Evolutionary conservation across 2,888 invertebrate species (phyloP), one percentile per base, ranked within the genome.

Genomic region (Lissocephala sabroskyi): DNA sequence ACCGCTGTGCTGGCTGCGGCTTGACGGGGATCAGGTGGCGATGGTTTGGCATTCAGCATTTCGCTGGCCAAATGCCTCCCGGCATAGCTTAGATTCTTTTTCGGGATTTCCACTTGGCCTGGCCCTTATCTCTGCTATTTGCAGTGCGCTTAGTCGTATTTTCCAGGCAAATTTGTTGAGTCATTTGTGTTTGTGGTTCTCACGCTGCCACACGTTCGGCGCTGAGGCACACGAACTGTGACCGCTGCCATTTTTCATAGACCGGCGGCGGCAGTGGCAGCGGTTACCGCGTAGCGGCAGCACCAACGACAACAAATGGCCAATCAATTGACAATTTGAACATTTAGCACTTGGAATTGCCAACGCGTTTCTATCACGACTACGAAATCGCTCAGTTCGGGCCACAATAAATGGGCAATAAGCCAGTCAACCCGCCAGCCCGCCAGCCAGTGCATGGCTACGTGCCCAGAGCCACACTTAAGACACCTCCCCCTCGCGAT

Each of bases 1-100:
- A 30, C 23, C 9, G 29, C 32, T 32, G 33, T 30, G n/a, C 16
- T 66, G 59, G 57, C 66, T 57, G 45, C 64, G 59, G 68, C 74
- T 74, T 71, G 71, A 74, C 66, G 74, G 61, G 73, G 75, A 82
- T 80, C 82, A 82, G 81, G 82, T 82, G 82, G 82, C 82, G 80
- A 82, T 79, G 79, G 66, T 67, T 74, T 65, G 64, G 66, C 68
- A 64, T 71, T 70, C 64, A 59, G 52, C 52, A 54, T 56, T 58
- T 52, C 10, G 11, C 3, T 32, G n/a, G n/a, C n/a, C n/a, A n/a
- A n/a, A n/a, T n/a, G n/a, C n/a, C n/a, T n/a, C n/a, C n/a, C n/a
- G n/a, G n/a, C n/a, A n/a, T n/a, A n/a, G n/a, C n/a, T n/a, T n/a
- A n/a, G n/a, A n/a, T n/a, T n/a, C n/a, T n/a, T n/a, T n/a, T n/a